These are phyloP conservation scores for Rhingia rostrata DNA, from an alignment of 2,888 invertebrate species.

Conservation along the genomic window DNA sequence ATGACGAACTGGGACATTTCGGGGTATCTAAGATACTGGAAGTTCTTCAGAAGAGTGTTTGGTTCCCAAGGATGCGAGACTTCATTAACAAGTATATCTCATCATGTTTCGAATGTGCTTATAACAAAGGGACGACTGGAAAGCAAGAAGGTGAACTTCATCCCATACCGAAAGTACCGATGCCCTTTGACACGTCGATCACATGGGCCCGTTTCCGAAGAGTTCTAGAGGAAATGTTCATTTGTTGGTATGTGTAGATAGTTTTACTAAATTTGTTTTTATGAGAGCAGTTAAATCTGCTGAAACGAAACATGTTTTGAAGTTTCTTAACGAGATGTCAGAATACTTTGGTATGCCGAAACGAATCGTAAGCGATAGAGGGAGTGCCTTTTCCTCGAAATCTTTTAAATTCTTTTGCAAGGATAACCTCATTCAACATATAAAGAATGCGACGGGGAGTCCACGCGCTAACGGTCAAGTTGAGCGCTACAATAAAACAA, in stretches of 20 bases:
- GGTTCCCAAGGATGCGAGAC: constrained; percentile 30
- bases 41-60: not conserved
- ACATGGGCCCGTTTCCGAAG: constrained; percentile 41
- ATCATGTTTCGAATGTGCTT: not conserved
- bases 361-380: constrained; percentile 29
- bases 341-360: constrained; percentile 22
- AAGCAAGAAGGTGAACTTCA: not conserved
- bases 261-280: constrained; percentile 31
- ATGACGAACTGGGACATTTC: constrained; percentile 47
- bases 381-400: constrained; percentile 17
- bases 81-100: not conserved
- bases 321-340: not conserved
- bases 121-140: not conserved
- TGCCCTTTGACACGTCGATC: constrained; percentile 37
- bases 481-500: constrained; percentile 17
- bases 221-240: constrained; percentile 8
- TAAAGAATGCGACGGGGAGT: constrained; percentile 16
- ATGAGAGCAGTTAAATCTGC: constrained; percentile 16
- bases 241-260: constrained; percentile 36
- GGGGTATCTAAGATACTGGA: constrained; percentile 18
- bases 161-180: not conserved
- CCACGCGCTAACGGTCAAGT: constrained; percentile 15
- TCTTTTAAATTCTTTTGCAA: too few species aligned
- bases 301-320: constrained; percentile 11
- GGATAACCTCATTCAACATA: too few species aligned